These are phyloP conservation scores for Prionailurus bengalensis DNA, from an alignment of 2,113 vertebrate species.

Conservation along the genomic window DNA sequence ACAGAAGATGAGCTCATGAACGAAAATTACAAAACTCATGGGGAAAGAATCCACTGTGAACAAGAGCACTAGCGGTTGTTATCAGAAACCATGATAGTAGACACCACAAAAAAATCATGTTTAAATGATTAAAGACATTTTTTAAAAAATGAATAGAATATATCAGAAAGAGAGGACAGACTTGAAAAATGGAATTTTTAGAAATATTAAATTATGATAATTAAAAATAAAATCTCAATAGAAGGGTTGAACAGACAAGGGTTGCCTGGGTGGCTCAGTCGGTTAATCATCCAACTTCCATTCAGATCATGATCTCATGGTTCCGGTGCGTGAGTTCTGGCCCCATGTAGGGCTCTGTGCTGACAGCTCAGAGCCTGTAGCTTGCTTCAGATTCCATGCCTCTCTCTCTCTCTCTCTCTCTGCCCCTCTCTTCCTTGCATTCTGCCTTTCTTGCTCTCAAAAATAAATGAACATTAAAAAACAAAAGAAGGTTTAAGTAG, in stretches of 20 bases:
- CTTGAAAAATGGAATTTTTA: slow-evolving; percentile 11
- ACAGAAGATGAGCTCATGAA: background rate
- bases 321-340: too few species aligned
- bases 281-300: too few species aligned
- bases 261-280: too few species aligned
- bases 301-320: too few species aligned
- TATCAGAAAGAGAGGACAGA: background rate
- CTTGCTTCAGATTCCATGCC: too few species aligned
- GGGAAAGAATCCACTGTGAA: background rate
- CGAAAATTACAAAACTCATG: background rate
- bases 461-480: too few species aligned
- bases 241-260: background rate
- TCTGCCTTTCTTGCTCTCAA: too few species aligned
- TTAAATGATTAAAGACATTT: background rate
- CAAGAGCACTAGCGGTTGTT: background rate
- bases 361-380: too few species aligned
- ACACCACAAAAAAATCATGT: background rate
- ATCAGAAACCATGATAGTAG: background rate
- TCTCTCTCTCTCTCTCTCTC: too few species aligned
- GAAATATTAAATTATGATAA: background rate
- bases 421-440: too few species aligned
- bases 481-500: background rate
- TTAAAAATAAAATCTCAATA: slow-evolving; percentile 20
- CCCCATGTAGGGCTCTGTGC: too few species aligned
- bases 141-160: background rate